Percentiles rank a stretch among this genome's conserved stretches.
Evolutionary conservation across 53 echinoderm and acorn worm genomes (phyloP).

Genomic region (Apostichopus leukothele): DNA sequence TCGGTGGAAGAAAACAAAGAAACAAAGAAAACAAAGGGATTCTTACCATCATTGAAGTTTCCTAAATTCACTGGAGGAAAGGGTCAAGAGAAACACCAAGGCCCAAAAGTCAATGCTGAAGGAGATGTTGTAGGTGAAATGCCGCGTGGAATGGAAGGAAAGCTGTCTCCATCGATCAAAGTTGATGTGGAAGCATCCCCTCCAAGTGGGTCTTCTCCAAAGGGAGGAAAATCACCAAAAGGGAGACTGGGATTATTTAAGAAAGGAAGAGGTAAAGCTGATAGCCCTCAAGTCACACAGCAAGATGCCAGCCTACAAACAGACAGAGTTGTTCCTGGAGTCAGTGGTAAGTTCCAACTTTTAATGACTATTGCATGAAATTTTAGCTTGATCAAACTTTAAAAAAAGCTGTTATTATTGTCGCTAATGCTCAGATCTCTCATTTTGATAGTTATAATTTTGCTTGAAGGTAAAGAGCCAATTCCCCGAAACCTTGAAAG

Average conservation of each 20-base stretch:
- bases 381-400: too few species aligned
- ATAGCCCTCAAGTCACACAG: conserved; percentile 1
- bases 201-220: not conserved
- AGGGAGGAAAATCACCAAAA: conserved; percentile 31
- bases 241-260: conserved; percentile 31
- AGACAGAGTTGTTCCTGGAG: not conserved
- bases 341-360: not conserved
- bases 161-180: conserved; percentile 18
- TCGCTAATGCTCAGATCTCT: too few species aligned
- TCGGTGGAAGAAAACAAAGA: not conserved
- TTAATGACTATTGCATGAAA: too few species aligned
- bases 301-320: not conserved
- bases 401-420: too few species aligned
- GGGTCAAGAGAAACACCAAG: conserved; percentile 16
- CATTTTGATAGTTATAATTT: too few species aligned
- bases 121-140: conserved; percentile 19
- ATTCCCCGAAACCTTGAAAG: too few species aligned
- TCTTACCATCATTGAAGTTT: conserved; percentile 2
- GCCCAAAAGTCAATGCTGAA: not conserved
- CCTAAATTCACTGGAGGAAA: conserved; percentile 17
- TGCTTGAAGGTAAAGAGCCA: too few species aligned
- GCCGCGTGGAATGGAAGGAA: not conserved
- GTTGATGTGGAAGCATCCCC: conserved; percentile 18
- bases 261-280: conserved; percentile 27
- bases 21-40: conserved; percentile 36